Base-by-base conservation (phyloP, 2,888 invertebrate genomes). In the Drosophila paramelanica region DNA sequence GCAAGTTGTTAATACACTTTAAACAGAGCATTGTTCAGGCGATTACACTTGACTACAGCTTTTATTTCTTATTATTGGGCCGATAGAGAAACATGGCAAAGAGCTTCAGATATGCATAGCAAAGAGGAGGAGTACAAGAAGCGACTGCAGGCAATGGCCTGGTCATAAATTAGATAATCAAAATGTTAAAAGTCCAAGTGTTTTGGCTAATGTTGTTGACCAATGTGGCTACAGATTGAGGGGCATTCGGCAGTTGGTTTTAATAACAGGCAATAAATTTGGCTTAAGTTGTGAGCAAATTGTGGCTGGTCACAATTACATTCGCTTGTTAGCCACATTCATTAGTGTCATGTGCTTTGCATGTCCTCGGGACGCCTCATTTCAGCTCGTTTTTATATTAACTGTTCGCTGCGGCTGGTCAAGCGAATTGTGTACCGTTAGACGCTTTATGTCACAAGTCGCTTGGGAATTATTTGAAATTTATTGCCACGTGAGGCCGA, bases 301-400 rank as follows among this genome's bases (percentile, higher is more conserved):
- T 82, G 87, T 83, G 72, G 67, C 60, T 70, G 46, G 69, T 67
- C 13, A 17, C 81, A 81, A 84, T 81, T 77, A 83, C 79, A 79
- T 70, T 57, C 38, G 53, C 43, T 66, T 65, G 73, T 71, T 69
- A 46, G 60, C 50, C 69, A 52, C 73, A 81, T 74, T 83, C 83
- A 83, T 83, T 83, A 83, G 79, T 67, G 82, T 81, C 83, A 68
- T 66, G 36, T 57, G 79, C 56, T 87, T 83, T 87, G 78, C 86
- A 86, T 86, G 67, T 61, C 55, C 59, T 67, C 46, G 27, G 27
- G 45, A 23, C 23, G 17, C 17, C 46, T 14, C 11, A 25, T 27
- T 61, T 41, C 23, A 39, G 39, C 46, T 31, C 45, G 23, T 23
- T 53, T 46, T 43, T 36, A 61, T 60, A 66, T 71, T 76, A 62